Evolutionary conservation across 2,113 vertebrate species (phyloP).

Genomic region (Trichomycterus rosablanca): DNA sequence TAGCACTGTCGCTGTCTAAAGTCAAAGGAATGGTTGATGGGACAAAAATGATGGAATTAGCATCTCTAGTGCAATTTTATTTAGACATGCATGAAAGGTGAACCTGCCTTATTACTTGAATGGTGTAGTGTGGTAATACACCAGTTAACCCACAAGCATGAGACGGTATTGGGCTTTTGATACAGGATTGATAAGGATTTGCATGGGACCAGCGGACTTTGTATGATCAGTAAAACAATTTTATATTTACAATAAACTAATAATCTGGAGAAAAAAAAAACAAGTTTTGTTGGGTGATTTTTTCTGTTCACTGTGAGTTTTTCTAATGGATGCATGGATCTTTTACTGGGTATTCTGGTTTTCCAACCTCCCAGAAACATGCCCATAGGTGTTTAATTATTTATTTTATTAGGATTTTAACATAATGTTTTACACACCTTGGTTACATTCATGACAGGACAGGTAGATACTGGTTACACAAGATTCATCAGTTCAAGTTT

Average conservation of each 20-base stretch:
- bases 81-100: constrained; percentile 59
- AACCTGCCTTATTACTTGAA: constrained; percentile 32
- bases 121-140: constrained; percentile 46
- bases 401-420: too few species aligned
- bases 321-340: too few species aligned
- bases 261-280: constrained; percentile 48
- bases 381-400: too few species aligned
- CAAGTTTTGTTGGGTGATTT: neutral
- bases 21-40: constrained; percentile 1
- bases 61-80: constrained; percentile 46
- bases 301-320: neutral
- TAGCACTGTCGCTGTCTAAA: neutral
- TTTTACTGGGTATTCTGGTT: too few species aligned
- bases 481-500: too few species aligned
- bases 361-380: too few species aligned
- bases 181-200: constrained; percentile 67
- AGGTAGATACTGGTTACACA: too few species aligned
- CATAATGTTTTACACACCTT: too few species aligned
- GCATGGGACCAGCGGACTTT: constrained; percentile 69
- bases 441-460: too few species aligned
- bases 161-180: constrained; percentile 55
- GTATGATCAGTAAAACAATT: constrained; percentile 58
- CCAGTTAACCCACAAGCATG: constrained; percentile 55
- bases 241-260: constrained; percentile 74
- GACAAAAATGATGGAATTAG: constrained; percentile 35